Conservation (phyloP, 2,113 vertebrate genomes). For the Porphyrio hochstetteri region DNA sequence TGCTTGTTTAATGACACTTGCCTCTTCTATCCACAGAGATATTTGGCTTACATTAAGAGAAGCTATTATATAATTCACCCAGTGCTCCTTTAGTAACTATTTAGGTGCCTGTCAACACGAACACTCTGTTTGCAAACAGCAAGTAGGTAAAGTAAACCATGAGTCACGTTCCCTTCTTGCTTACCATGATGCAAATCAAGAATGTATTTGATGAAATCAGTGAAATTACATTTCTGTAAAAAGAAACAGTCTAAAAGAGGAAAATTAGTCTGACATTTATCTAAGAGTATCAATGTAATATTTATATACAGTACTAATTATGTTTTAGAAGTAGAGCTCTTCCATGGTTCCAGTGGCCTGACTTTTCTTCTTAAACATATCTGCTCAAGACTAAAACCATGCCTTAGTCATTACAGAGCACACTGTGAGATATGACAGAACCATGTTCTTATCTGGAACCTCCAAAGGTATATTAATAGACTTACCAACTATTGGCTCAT, state of each 20-base stretch:
- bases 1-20: conserved; percentile 39
- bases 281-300: not conserved
- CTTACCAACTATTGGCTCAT: not conserved
- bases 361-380: not conserved
- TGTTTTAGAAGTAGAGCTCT: not conserved
- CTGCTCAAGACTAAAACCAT: not conserved
- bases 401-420: not conserved
- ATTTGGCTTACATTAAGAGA: conserved; percentile 36
- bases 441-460: not conserved
- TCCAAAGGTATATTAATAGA: not conserved
- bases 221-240: not conserved
- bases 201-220: not conserved
- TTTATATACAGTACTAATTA: not conserved
- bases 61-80: conserved; percentile 18
- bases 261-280: not conserved
- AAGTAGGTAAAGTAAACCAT: conserved; percentile 11
- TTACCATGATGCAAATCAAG: not conserved
- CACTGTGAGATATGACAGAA: not conserved
- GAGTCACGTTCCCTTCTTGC: not conserved
- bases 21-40: conserved; percentile 18
- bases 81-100: conserved; percentile 31
- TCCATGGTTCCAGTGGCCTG: not conserved
- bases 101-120: conserved; percentile 10
- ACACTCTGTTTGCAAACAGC: not conserved
- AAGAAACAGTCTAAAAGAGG: not conserved